Evolutionary conservation across 2,113 vertebrate species (phyloP).

Genomic region (Sturnus vulgaris): DNA sequence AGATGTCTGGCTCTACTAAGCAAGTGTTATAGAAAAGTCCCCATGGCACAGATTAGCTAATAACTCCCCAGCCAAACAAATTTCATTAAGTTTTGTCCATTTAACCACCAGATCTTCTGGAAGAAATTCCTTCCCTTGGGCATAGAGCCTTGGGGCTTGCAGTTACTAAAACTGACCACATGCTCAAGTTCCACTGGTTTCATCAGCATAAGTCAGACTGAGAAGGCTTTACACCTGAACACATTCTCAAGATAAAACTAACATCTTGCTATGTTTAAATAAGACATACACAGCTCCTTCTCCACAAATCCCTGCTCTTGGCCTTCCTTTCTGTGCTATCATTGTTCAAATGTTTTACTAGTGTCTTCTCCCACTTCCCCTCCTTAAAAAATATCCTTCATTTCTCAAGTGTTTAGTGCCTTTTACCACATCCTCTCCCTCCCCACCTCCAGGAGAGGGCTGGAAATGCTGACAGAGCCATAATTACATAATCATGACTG

Average conservation of each 20-base stretch:
- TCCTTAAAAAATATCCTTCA: neutral
- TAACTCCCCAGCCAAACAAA: neutral
- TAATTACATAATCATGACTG: slow-evolving; percentile 7
- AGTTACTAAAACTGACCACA: neutral
- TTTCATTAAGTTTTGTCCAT: neutral
- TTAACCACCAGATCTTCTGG: neutral
- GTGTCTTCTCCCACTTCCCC: neutral
- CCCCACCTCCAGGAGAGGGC: neutral
- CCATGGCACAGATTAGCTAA: neutral
- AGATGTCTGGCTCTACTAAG: neutral
- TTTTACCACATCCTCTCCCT: slow-evolving; percentile 11
- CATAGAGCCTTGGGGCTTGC: neutral
- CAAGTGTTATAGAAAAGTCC: neutral
- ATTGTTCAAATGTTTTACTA: neutral
- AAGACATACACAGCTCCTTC: neutral
- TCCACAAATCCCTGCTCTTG: neutral
- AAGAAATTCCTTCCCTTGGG: neutral
- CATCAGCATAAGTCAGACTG: neutral
- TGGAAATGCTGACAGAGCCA: slow-evolving; percentile 50
- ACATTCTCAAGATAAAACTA: neutral
- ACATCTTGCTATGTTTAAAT: neutral
- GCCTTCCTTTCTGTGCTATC: neutral
- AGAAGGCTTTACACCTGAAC: neutral
- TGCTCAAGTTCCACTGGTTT: neutral
- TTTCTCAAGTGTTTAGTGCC: neutral